phyloP scores from a whole-genome alignment of 2,888 invertebrate species.

The Tenthredo amoena region DNA sequence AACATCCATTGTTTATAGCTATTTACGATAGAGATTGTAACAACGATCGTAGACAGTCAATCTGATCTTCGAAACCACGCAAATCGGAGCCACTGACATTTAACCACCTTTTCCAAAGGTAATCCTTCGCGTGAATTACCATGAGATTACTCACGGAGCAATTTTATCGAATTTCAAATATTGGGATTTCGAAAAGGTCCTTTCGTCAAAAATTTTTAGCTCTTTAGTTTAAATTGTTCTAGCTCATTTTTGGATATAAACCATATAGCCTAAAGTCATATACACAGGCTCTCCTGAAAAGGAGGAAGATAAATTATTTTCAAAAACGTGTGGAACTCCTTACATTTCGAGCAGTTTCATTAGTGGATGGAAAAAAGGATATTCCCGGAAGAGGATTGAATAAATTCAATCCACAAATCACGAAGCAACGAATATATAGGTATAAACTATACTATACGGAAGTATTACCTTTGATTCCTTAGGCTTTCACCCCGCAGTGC shows the following conservation, averaged over 20 bases:
- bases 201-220: too few species aligned
- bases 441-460: background rate
- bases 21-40: slow-evolving; percentile 11
- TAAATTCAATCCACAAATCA: background rate
- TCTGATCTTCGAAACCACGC: background rate
- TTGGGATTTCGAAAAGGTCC: too few species aligned
- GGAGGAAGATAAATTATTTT: background rate
- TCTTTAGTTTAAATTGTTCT: too few species aligned
- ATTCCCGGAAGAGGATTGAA: background rate
- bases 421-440: background rate
- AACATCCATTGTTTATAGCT: slow-evolving; percentile 36
- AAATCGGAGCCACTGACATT: background rate
- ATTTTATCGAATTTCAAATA: too few species aligned
- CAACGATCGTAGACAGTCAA: background rate
- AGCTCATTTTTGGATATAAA: too few species aligned
- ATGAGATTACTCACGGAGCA: background rate
- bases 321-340: background rate
- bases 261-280: too few species aligned
- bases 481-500: slow-evolving; percentile 3
- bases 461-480: slow-evolving; percentile 14
- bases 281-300: too few species aligned
- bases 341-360: background rate
- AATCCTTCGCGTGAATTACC: background rate
- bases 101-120: background rate
- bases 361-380: background rate